Evolutionary conservation across 2,888 invertebrate species (phyloP).

Genomic region (Timandra comae): DNA sequence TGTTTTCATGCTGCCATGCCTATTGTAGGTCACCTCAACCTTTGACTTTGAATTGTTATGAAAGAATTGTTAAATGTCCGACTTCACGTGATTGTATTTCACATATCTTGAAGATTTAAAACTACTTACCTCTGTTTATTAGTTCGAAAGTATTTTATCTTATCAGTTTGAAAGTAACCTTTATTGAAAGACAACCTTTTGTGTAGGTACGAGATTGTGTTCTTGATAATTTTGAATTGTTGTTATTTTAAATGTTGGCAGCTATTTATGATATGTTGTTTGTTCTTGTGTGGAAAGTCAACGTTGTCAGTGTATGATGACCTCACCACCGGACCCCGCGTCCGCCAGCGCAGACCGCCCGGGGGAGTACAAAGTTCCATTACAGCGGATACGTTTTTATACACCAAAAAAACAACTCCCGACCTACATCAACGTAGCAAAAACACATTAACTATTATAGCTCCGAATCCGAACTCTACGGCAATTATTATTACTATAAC

Average conservation of each 20-base stretch:
- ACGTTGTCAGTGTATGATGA: too few species aligned
- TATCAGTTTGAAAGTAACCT: too few species aligned
- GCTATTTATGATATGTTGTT: too few species aligned
- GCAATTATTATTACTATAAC: slow-evolving; percentile 28
- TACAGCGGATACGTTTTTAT: slow-evolving; percentile 48
- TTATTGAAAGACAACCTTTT: too few species aligned
- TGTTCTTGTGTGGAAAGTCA: too few species aligned
- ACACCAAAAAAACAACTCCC: slow-evolving; percentile 45
- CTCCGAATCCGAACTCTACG: slow-evolving; percentile 26
- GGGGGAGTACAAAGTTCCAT: slow-evolving; percentile 31
- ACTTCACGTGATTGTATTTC: slow-evolving; percentile 4
- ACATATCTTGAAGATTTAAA: too few species aligned
- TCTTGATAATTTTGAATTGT: too few species aligned
- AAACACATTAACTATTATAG: slow-evolving; percentile 33
- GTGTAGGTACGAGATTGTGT: too few species aligned
- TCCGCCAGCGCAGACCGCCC: slow-evolving; percentile 20
- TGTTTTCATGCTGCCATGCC: slow-evolving; percentile 22
- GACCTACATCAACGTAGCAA: slow-evolving; percentile 67
- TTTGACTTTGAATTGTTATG: slow-evolving; percentile 20
- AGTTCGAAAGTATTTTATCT: not conserved
- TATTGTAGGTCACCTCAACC: slow-evolving; percentile 38
- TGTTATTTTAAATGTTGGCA: too few species aligned
- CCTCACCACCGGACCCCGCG: slow-evolving; percentile 30
- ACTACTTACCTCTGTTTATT: too few species aligned
- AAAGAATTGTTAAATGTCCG: slow-evolving; percentile 16